Percentiles rank a stretch among this genome's conserved stretches.
Conservation (phyloP, 2,888 invertebrate species). For the Agrenia bidenticulata region DNA sequence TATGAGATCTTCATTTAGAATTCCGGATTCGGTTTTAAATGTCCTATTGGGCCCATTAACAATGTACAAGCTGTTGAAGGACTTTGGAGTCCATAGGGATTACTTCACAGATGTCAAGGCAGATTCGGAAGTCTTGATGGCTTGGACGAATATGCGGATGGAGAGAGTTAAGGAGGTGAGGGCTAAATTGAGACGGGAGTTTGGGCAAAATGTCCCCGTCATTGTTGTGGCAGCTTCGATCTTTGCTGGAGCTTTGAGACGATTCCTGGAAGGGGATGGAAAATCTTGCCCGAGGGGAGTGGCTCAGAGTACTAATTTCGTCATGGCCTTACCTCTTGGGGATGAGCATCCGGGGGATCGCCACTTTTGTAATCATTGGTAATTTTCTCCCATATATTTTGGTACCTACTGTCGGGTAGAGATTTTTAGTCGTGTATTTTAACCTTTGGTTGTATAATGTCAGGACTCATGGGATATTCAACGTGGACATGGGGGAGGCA, state of each 20-base stretch:
- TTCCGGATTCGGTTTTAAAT: neutral
- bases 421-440: neutral
- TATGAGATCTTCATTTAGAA: too few relatives aligned
- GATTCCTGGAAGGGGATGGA: too few relatives aligned
- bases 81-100: neutral
- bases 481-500: slow-evolving; percentile 14
- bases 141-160: neutral
- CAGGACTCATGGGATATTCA: slow-evolving; percentile 29
- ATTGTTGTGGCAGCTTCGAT: slow-evolving; percentile 8
- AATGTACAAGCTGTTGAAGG: neutral
- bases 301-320: neutral
- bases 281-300: neutral
- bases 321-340: slow-evolving; percentile 17
- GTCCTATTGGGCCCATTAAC: neutral
- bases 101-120: neutral
- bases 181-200: neutral
- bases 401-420: too few relatives aligned
- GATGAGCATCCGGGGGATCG: slow-evolving; percentile 6
- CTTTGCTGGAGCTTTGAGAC: slow-evolving; percentile 17
- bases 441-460: slow-evolving; percentile 1
- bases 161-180: neutral
- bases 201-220: neutral
- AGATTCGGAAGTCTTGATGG: neutral
- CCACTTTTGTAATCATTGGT: slow-evolving; percentile 23
- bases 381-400: too few relatives aligned